phyloP scores from a whole-genome alignment of 2,113 vertebrate species.

The Ailurus styani region DNA sequence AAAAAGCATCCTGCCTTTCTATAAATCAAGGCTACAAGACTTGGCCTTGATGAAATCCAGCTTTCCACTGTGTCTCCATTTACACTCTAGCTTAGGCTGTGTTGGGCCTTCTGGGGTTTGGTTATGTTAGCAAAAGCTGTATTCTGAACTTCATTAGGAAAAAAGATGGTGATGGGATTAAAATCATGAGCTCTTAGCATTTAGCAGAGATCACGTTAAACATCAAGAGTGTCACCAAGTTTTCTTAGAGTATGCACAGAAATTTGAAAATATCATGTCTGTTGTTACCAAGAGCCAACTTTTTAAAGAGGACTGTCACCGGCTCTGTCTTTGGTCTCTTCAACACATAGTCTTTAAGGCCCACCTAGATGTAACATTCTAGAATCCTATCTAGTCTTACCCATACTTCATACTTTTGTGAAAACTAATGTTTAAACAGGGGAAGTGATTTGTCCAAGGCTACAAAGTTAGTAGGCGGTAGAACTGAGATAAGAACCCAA shows the following conservation, averaged over 20 bases:
- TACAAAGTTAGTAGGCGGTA: neutral
- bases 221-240: constrained; percentile 57
- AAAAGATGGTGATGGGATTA: constrained; percentile 39
- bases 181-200: constrained; percentile 66
- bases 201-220: constrained; percentile 61
- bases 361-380: neutral
- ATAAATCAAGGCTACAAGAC: constrained; percentile 46
- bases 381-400: neutral
- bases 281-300: constrained; percentile 55
- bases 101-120: constrained; percentile 31
- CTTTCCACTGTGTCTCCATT: constrained; percentile 46
- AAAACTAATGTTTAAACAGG: neutral
- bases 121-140: constrained; percentile 27
- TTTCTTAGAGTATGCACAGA: constrained; percentile 40
- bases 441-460: neutral
- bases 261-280: constrained; percentile 62
- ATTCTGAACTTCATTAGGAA: constrained; percentile 58
- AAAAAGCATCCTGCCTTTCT: constrained; percentile 33
- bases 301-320: constrained; percentile 34
- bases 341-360: constrained; percentile 38
- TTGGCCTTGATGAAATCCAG: constrained; percentile 50
- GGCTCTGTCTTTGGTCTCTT: constrained; percentile 24
- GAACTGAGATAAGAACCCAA: neutral
- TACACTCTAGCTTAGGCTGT: constrained; percentile 35
- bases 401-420: neutral